Evolutionary conservation across 2,797 vertebrate species (phyloP).

Genomic region (Enteromius argenteus): DNA sequence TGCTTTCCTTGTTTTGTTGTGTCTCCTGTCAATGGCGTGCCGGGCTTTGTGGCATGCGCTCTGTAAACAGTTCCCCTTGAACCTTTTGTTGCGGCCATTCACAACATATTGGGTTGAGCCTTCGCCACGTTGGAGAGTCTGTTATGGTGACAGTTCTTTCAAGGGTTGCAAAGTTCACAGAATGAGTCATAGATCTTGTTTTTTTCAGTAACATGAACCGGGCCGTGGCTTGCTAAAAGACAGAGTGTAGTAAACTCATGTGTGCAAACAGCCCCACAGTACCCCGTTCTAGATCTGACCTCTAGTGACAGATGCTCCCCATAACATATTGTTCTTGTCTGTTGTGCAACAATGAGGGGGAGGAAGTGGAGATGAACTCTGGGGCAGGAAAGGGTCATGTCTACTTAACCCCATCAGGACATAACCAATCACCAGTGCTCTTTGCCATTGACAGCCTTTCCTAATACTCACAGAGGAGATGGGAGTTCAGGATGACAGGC

Average conservation of each 20-base stretch:
- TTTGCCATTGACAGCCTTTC: constrained; percentile 67
- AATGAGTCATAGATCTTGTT: constrained; percentile 59
- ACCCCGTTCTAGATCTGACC: constrained; percentile 60
- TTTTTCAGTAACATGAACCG: constrained; percentile 52
- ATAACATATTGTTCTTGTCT: constrained; percentile 70
- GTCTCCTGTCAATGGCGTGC: constrained; percentile 71
- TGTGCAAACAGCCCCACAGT: constrained; percentile 71
- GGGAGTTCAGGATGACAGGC: constrained; percentile 56
- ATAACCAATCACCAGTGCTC: constrained; percentile 77
- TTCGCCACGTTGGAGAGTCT: constrained; percentile 57
- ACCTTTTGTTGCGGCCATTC: constrained; percentile 63
- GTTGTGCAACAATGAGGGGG: constrained; percentile 72
- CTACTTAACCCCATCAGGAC: constrained; percentile 81
- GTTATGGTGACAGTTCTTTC: constrained; percentile 51
- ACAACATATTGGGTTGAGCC: constrained; percentile 51
- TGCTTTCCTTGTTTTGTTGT: constrained; percentile 75
- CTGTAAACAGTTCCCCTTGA: constrained; percentile 66
- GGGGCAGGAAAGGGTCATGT: constrained; percentile 76
- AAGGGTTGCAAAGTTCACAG: constrained; percentile 59
- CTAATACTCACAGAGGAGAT: constrained; percentile 41
- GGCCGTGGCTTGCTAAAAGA: constrained; percentile 44
- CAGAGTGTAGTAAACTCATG: constrained; percentile 48
- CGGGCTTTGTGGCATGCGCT: constrained; percentile 70
- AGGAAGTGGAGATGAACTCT: constrained; percentile 80
- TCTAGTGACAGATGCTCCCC: constrained; percentile 71